phyloP scores from a whole-genome alignment of 1,140 invertebrate genomes.

The Leptoteleia sp. region DNA sequence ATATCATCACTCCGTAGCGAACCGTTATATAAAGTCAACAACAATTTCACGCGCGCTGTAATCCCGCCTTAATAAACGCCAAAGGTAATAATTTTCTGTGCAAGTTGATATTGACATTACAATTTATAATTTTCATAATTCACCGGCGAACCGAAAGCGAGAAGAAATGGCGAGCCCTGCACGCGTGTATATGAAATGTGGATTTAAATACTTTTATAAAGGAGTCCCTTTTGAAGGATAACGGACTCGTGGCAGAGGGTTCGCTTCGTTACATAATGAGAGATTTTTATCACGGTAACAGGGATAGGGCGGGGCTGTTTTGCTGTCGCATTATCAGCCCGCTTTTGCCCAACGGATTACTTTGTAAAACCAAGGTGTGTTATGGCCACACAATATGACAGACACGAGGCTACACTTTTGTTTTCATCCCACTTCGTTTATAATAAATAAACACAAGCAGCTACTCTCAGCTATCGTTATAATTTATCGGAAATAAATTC shows the following conservation, averaged over 20 bases:
- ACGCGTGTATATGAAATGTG: constrained; percentile 35
- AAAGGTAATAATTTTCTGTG: constrained; percentile 32
- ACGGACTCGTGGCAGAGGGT: constrained; percentile 76
- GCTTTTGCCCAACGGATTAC: constrained; percentile 73
- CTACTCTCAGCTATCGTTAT: too few species aligned
- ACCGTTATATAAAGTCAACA: constrained; percentile 15
- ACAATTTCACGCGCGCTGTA: constrained; percentile 5
- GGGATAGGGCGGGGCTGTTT: constrained; percentile 78
- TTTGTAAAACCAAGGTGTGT: constrained; percentile 73
- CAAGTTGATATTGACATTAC: constrained; percentile 47
- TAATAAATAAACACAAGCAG: too few species aligned
- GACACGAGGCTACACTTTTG: too few species aligned
- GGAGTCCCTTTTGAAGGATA: constrained; percentile 67
- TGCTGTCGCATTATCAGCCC: constrained; percentile 77
- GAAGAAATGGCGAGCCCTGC: constrained; percentile 1
- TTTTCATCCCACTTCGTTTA: too few species aligned
- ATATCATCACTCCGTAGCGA: background rate
- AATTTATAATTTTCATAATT: constrained; percentile 61
- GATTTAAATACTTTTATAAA: constrained; percentile 54
- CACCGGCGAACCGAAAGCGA: constrained; percentile 10
- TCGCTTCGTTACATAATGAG: constrained; percentile 78
- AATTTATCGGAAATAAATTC: too few species aligned
- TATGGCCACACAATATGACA: constrained; percentile 28
- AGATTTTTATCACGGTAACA: constrained; percentile 78
- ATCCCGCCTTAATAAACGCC: constrained; percentile 5